Evolutionary conservation across 1,140 invertebrate species (phyloP).

Genomic region (Heliothis subflexa): DNA sequence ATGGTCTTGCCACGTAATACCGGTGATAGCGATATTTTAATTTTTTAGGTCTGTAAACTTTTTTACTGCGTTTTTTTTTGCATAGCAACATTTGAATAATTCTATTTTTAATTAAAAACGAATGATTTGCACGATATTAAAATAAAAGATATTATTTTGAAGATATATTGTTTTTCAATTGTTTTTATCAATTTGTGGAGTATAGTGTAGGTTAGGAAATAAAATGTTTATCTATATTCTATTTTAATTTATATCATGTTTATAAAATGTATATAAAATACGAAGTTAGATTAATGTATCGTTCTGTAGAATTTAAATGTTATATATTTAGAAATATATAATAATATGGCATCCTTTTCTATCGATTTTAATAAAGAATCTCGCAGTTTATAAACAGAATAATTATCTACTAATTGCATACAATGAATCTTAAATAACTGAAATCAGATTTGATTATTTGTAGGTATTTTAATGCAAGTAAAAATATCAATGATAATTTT

Average conservation of each 20-base stretch:
- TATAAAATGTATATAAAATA: too few relatives aligned
- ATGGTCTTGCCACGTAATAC: conserved; percentile 14
- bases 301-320: neutral
- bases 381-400: conserved; percentile 7
- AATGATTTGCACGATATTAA: neutral
- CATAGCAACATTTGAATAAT: neutral
- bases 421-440: neutral
- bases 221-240: too few relatives aligned
- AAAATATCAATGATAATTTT: conserved; percentile 34
- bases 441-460: conserved; percentile 29
- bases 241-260: too few relatives aligned
- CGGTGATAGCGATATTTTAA: neutral
- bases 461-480: conserved; percentile 16
- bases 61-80: neutral
- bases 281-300: neutral
- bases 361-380: conserved; percentile 31
- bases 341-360: conserved; percentile 41
- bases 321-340: conserved; percentile 8
- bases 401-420: neutral
- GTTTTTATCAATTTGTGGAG: neutral
- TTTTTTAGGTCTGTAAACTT: neutral
- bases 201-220: neutral
- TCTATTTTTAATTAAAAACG: neutral
- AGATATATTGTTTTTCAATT: neutral
- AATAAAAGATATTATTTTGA: conserved; percentile 7